Base-by-base conservation (phyloP, 2,797 vertebrate genomes). In the Meda fulgida region DNA sequence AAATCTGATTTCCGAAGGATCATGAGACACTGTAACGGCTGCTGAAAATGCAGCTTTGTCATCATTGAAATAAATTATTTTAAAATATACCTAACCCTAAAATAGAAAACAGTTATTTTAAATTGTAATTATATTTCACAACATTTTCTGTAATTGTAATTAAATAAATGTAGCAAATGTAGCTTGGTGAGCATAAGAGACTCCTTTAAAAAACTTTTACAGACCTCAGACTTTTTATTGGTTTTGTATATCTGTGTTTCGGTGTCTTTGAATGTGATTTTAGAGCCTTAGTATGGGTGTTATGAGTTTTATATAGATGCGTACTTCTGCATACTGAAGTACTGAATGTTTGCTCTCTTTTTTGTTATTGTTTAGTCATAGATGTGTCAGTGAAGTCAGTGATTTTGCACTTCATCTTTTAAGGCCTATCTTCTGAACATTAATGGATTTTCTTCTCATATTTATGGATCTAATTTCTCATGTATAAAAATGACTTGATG, bases 391-490 rank as follows among this genome's bases (percentile, higher is more conserved):
- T n/a, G n/a, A n/a, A n/a, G n/a, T 83, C 71, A 29, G 10, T 34
- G 6, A 31, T 36, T 73, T 73, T 48, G 43, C 65, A 36, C 38
- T 63, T 73, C 40, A 34, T 82, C 58, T 46, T 73, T 53, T 34
- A 29, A 16, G 23, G n/a, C 46, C 38, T 67, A 40, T 34, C 53
- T 71, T 77, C 23, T 70, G 63, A 77, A 60, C 38, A 81, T 87
- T 89, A 90, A 89, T 86, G 83, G 73, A 86, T 89, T 85, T 84
- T 84, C 75, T 51, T 66, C 69, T 73, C 78, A 77, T 78, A 83
- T 85, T 85, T 87, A 81, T 85, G 66, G 66, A 83, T 84, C 60
- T 91, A 81, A 88, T 89, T 88, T 84, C 83, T 89, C 73, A 81
- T 76, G 70, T 85, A 29, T 81, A 85, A 85, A 72, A 91, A 84